Base-by-base conservation (phyloP, 1,140 invertebrate species). In the Drosophila insularis region DNA sequence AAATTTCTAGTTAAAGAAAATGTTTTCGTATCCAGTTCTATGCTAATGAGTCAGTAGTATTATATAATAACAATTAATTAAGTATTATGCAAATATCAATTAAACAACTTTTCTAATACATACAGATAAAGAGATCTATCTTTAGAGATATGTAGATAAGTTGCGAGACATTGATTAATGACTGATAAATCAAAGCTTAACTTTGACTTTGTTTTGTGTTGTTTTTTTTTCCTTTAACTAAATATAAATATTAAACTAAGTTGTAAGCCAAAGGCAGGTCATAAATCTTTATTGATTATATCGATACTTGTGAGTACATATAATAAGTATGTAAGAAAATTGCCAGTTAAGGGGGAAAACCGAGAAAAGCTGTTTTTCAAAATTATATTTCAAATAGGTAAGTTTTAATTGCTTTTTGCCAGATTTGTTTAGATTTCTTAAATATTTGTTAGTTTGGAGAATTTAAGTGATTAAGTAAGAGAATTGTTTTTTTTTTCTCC, bases 161-260 rank as follows among this genome's bases (percentile, higher is more conserved):
- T 50, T 11, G 8, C 10, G 8, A 50, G 14, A 50, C 43, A 21
- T 50, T 50, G 17, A 50, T 62, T 71, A 46, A 50, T 21, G 17
- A 50, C 2, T 21, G 17, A 19, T 50, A 50, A 50, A 50, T 50
- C 17, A 50, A 19, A 21, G 13, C 17, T 50, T 21, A 50, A 21
- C 17, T 50, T 50, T 21, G 43, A 21, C 17, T 50, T 50, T 50
- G 40, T 43, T 17, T 43, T 43, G 1, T n/a, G 6, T 43, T 43
- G n/a, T n/a, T n/a, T n/a, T 14, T 46, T 7, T 46, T 19, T 14
- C 17, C 1, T n/a, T 17, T 17, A 8, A 43, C 32, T 21, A 50
- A 21, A 21, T 21, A 50, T 50, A 43, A 43, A 10, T 50, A 50
- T 50, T 50, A 21, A 50, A 50, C 21, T 50, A 50, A 50, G 43